A percentile compares a stretch with the other conserved stretches of the same genome.
These are phyloP conservation scores for Meles meles DNA, from an alignment of 2,113 vertebrate species.

Conservation along the genomic window DNA sequence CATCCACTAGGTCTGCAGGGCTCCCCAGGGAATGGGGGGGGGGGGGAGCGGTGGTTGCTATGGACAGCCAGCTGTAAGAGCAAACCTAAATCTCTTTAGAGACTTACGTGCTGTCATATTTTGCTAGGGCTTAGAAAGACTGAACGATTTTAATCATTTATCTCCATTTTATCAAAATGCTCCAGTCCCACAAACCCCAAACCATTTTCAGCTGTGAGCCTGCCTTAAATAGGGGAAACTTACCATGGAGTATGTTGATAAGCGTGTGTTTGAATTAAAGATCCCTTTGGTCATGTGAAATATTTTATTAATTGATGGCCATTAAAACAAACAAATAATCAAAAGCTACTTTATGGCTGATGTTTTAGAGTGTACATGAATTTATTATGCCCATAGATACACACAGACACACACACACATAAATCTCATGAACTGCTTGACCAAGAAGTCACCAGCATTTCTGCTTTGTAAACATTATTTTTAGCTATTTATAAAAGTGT, in stretches of 20 bases:
- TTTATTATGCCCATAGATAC: not conserved
- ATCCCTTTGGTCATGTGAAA: not conserved
- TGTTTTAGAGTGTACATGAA: not conserved
- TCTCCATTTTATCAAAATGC: conserved; percentile 76
- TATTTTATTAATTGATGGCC: not conserved
- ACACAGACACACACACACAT: not conserved
- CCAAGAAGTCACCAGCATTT: not conserved
- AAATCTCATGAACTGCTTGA: not conserved
- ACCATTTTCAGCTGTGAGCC: conserved; percentile 73
- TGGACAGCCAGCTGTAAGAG: conserved; percentile 71
- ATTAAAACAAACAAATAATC: not conserved
- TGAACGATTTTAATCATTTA: conserved; percentile 69
- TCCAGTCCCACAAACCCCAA: conserved; percentile 45
- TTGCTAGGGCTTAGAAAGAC: conserved; percentile 62
- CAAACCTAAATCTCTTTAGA: conserved; percentile 78
- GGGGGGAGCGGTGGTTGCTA: not conserved
- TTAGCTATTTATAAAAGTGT: not conserved
- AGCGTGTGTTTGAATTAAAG: not conserved
- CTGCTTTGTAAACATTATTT: not conserved
- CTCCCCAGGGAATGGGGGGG: conserved; percentile 43
- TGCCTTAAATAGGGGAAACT: not conserved
- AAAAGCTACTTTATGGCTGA: not conserved
- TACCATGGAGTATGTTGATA: not conserved
- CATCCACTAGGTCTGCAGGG: conserved; percentile 47
- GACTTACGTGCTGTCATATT: conserved; percentile 64